Evolutionary conservation across 2,888 invertebrate species (phyloP).

Genomic region (Philaethria dido): DNA sequence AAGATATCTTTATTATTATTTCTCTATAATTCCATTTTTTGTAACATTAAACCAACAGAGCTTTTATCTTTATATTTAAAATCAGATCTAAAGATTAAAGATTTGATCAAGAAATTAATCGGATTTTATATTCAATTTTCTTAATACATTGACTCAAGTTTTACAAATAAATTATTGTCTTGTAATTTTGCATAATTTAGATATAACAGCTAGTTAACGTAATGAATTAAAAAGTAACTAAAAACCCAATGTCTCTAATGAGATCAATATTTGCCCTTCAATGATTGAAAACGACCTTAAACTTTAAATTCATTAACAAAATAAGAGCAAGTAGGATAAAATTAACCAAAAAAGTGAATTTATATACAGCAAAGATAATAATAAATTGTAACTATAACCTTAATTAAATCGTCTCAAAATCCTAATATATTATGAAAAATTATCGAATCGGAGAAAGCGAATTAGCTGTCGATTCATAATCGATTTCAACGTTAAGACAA

Average conservation of each 20-base stretch:
- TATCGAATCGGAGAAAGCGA: conserved; percentile 21
- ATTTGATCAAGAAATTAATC: neutral
- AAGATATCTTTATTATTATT: no score
- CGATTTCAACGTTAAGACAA: conserved; percentile 38
- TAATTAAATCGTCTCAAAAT: neutral
- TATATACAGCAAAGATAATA: no score
- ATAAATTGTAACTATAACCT: neutral
- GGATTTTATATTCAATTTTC: neutral
- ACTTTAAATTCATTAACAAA: neutral
- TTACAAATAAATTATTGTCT: neutral
- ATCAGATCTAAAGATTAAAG: neutral
- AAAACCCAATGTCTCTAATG: neutral
- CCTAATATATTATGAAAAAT: conserved; percentile 5
- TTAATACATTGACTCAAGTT: neutral
- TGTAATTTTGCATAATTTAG: conserved; percentile 4
- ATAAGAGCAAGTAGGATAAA: neutral
- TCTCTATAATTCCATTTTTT: neutral
- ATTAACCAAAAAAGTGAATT: neutral
- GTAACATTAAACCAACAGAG: neutral
- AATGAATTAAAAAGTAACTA: neutral
- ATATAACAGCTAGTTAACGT: conserved; percentile 10
- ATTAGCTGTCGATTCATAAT: conserved; percentile 32
- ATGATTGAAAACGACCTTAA: neutral
- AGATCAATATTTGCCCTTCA: neutral
- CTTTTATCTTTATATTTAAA: neutral